Evolutionary conservation across 2,797 vertebrate genomes (phyloP).

Genomic region (Sparus aurata): DNA sequence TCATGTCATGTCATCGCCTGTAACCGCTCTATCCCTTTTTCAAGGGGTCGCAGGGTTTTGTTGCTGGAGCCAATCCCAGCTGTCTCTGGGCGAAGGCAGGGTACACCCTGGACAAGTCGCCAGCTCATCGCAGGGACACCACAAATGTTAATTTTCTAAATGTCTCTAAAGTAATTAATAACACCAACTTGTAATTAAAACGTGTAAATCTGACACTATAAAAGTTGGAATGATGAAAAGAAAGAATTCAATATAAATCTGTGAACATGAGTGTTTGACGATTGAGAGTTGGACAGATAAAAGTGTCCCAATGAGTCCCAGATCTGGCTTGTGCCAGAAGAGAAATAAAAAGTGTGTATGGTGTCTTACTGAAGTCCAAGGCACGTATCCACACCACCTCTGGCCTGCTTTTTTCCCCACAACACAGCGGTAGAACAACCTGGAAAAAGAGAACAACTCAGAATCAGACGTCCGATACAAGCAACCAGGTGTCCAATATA

Average conservation of each 20-base stretch:
- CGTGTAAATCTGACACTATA: too few species aligned
- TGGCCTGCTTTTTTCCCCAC: constrained; percentile 86
- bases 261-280: neutral
- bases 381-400: constrained; percentile 92
- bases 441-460: constrained; percentile 60
- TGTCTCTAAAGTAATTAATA: neutral
- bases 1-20: too few species aligned
- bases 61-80: too few species aligned
- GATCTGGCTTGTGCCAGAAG: neutral
- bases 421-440: constrained; percentile 92
- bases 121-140: too few species aligned
- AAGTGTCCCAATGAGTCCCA: neutral
- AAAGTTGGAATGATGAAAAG: neutral
- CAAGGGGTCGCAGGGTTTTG: too few species aligned
- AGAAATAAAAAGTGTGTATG: neutral
- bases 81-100: too few species aligned
- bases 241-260: neutral
- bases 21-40: too few species aligned
- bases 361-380: constrained; percentile 89
- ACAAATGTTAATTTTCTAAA: neutral
- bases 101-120: too few species aligned
- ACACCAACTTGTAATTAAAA: neutral
- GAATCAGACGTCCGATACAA: neutral
- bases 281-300: neutral
- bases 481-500: neutral